phyloP scores from a whole-genome alignment of 2,113 vertebrate genomes.

The Scytalopus superciliaris region DNA sequence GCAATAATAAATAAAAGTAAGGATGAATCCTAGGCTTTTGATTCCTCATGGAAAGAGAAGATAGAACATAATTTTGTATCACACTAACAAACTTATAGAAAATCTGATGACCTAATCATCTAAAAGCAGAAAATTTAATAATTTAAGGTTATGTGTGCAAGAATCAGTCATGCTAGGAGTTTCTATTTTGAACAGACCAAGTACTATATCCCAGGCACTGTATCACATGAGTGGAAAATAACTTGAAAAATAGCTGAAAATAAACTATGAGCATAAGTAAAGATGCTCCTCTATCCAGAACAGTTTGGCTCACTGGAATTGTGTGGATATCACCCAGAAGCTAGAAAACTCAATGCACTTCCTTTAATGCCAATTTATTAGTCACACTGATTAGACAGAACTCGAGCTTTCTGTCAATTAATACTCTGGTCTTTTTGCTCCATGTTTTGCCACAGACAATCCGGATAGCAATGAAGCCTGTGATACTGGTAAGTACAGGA shows the following conservation, averaged over 20 bases:
- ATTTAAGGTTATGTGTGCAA: background rate
- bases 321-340: rapidly evolving
- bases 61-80: background rate
- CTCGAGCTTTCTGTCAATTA: background rate
- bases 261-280: background rate
- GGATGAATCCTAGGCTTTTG: background rate
- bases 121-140: background rate
- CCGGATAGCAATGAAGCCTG: background rate
- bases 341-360: background rate
- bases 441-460: background rate
- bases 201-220: background rate
- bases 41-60: background rate
- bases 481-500: background rate
- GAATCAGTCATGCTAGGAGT: background rate
- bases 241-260: background rate
- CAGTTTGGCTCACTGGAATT: background rate
- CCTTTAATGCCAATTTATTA: background rate
- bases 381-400: background rate
- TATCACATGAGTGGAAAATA: background rate
- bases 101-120: background rate
- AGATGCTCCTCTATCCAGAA: background rate
- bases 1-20: background rate
- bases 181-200: background rate
- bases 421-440: background rate
- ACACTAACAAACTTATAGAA: background rate